Evolutionary conservation across 2,888 invertebrate genomes (phyloP).

Genomic region (Cyclophora punctaria): DNA sequence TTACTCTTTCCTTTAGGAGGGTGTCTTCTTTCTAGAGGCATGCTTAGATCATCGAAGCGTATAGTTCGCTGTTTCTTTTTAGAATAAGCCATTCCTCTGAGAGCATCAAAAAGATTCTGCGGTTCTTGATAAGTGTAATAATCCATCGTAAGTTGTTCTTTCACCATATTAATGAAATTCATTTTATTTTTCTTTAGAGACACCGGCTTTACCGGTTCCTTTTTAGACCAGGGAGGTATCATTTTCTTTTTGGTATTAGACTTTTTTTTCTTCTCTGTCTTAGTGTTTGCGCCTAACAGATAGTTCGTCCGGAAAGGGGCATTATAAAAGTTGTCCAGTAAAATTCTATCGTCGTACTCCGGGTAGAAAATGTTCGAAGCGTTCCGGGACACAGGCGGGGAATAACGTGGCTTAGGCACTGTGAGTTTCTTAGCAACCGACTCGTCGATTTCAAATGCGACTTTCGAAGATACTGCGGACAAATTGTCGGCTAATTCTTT

Average conservation of each 20-base stretch:
- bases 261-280: too few species aligned
- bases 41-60: constrained; percentile 5
- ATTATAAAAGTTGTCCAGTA: too few species aligned
- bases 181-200: constrained; percentile 22
- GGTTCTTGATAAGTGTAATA: constrained; percentile 32
- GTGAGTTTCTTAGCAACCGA: constrained; percentile 29
- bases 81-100: constrained; percentile 42
- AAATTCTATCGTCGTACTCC: constrained; percentile 5
- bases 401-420: constrained; percentile 1
- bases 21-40: not conserved
- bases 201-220: constrained; percentile 7
- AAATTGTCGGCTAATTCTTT: not conserved
- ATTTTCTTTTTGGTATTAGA: constrained; percentile 3
- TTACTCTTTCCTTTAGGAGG: constrained; percentile 16
- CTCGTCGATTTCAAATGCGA: constrained; percentile 36
- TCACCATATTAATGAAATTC: constrained; percentile 35
- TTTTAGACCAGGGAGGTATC: constrained; percentile 11
- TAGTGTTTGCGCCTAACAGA: too few species aligned
- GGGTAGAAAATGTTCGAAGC: constrained; percentile 11
- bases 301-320: too few species aligned
- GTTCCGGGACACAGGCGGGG: constrained; percentile 2
- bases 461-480: constrained; percentile 22
- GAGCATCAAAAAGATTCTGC: constrained; percentile 39
- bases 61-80: constrained; percentile 26
- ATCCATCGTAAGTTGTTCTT: constrained; percentile 35